Base-by-base conservation (phyloP, 2,113 vertebrate genomes). In the Symphodus melops region DNA sequence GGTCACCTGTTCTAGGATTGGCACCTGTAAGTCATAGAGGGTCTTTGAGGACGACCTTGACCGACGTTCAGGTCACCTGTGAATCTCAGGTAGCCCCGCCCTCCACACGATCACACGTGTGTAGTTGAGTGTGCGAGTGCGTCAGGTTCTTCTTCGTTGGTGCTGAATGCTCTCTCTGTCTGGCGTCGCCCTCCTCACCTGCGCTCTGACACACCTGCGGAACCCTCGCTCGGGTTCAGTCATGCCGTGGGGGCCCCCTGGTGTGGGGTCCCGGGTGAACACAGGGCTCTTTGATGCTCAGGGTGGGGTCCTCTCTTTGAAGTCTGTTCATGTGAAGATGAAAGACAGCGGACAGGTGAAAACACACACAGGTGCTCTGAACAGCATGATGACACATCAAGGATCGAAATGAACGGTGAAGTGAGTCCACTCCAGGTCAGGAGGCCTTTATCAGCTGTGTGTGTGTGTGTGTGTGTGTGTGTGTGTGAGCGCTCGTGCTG, bases 281-380 rank as follows among this genome's bases (percentile, higher is more conserved):
- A 83, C 65, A 64, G 51, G 0, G 19, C 12, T 59, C 57, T 64
- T 81, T 86, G 66, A 77, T 75, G 74, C 57, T 33, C 28, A 0
- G 69, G 4, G 59, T 37, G 59, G 42, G 53, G 19, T 48, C 12
- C 3, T 6, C 16, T 59, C 57, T 77, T 85, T 85, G 66, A 81
- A 72, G 76, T 25, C 57, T 16, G 33, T 48, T 71, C 79, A 71
- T 65, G 70, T 60, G 42, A 23, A 19, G 63, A 65, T 48, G 19
- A 48, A 57, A 21, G 59, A 56, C 36, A 66, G 23, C 23, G 56
- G 20, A 44, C 59, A 25, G 59, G 61, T 49, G 1, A 2, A 3
- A 41, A 41, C 14, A 48, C 14, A 49, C 14, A 44, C 14, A 14
- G 12, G 42, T 44, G 42, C 25, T 25, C 25, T 25, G n/a, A n/a